Percentiles rank a stretch among this genome's conserved stretches.
phyloP scores from a whole-genome alignment of 1,140 invertebrate species.

The Pomacea maculata region DNA sequence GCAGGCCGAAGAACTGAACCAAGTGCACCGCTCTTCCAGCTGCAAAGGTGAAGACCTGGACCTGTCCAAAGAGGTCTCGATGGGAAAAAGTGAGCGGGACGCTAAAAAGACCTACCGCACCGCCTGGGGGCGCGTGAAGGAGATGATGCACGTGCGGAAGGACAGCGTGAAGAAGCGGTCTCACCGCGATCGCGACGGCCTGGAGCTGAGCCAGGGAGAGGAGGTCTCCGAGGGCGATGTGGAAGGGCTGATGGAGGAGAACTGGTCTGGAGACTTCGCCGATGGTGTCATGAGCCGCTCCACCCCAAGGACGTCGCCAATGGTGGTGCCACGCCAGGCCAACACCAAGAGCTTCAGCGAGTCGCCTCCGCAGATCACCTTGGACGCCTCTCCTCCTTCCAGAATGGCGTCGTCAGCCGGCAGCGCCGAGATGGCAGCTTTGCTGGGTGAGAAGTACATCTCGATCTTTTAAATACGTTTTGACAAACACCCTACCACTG shows the following conservation, averaged over 20 bases:
- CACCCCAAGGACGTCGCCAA: constrained; percentile 56
- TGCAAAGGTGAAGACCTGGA: constrained; percentile 46
- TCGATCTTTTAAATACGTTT: not conserved
- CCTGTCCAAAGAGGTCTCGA: constrained; percentile 14
- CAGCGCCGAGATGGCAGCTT: constrained; percentile 47
- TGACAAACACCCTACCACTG: not conserved
- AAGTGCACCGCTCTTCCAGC: constrained; percentile 49
- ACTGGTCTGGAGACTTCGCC: constrained; percentile 30
- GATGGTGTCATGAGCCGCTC: constrained; percentile 55
- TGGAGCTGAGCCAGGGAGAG: constrained; percentile 29
- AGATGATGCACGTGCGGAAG: constrained; percentile 76
- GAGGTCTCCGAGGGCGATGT: constrained; percentile 49
- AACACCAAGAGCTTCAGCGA: constrained; percentile 69
- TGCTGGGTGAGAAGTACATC: constrained; percentile 52
- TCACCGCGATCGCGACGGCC: constrained; percentile 19
- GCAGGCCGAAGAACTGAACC: constrained; percentile 16
- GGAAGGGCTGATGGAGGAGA: constrained; percentile 41
- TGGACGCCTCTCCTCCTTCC: constrained; percentile 5
- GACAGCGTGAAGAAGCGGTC: constrained; percentile 71
- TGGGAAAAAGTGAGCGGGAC: constrained; percentile 22
- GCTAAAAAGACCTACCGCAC: constrained; percentile 65
- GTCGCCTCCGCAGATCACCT: constrained; percentile 71
- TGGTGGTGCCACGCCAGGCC: constrained; percentile 41
- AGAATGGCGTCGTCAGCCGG: constrained; percentile 13
- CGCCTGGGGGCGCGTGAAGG: constrained; percentile 77